Evolutionary conservation across 2,113 vertebrate genomes (phyloP).

Genomic region (Greenwoodochromis staneri): DNA sequence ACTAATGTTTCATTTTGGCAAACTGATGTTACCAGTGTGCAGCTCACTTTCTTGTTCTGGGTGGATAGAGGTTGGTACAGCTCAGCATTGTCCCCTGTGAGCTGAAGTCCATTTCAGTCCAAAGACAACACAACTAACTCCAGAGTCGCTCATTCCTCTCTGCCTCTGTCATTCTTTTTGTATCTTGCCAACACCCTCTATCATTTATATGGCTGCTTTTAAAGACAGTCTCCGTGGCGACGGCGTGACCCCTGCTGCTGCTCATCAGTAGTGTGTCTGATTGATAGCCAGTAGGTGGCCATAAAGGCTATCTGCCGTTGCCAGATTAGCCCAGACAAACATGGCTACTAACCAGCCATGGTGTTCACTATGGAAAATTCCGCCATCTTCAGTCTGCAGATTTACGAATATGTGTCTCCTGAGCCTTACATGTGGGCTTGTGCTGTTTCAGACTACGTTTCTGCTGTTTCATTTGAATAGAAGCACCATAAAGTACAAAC

Average conservation of each 20-base stretch:
- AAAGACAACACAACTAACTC: slow-evolving; percentile 2
- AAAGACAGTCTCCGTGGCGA: slow-evolving; percentile 72
- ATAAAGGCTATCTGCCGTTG: slow-evolving; percentile 75
- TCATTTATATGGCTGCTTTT: slow-evolving; percentile 68
- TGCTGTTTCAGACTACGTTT: not conserved
- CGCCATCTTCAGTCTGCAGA: slow-evolving; percentile 14
- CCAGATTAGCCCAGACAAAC: slow-evolving; percentile 76
- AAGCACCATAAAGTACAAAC: not conserved
- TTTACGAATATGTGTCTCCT: not conserved
- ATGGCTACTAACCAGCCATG: slow-evolving; percentile 28
- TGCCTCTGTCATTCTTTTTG: slow-evolving; percentile 39
- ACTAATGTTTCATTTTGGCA: not conserved
- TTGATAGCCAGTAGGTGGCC: slow-evolving; percentile 68
- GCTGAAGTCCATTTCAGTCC: not conserved
- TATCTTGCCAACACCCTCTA: slow-evolving; percentile 32
- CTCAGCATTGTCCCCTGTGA: not conserved
- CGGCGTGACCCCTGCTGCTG: slow-evolving; percentile 63
- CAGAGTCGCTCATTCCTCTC: not conserved
- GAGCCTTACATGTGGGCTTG: not conserved
- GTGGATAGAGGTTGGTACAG: not conserved
- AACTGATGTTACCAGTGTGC: not conserved
- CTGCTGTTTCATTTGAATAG: not conserved
- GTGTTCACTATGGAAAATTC: slow-evolving; percentile 38
- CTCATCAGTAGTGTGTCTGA: slow-evolving; percentile 62
- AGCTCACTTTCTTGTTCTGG: not conserved